Evolutionary conservation across 1,140 invertebrate genomes (phyloP), one percentile per base, ranked within the genome.

Genomic region (Diorhabda elongata): DNA sequence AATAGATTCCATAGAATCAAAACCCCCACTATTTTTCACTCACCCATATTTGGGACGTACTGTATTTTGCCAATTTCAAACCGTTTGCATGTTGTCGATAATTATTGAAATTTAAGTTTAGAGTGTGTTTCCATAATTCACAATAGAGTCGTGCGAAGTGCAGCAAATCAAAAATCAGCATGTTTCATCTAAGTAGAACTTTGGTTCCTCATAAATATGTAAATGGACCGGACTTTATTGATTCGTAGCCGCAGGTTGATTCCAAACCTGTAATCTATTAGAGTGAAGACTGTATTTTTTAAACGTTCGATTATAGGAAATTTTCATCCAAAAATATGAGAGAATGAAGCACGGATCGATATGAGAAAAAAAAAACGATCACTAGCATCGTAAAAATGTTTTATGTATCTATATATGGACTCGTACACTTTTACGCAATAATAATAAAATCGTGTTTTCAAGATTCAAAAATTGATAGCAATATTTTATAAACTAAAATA

Each of bases 141-240:
- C 62, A 3, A 52, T 47, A 42, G 42, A 41, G 26, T 64, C 44
- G 44, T 52, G 44, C 44, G 7, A 64, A 61, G 26, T 64, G 62
- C 62, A 64, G 7, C 62, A 64, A 45, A 64, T 64, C 44, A 64
- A 64, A 64, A 64, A 64, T 64, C 62, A 64, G 62, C 62, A 52
- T 64, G 44, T 64, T 64, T 64, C 3, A 43, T 52, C 47, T 45
- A 52, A 64, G 62, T 44, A 64, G 44, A 64, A 64, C 41, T 64
- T 47, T 44, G 62, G 62, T 64, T 64, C 11, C 57, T 69, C 64
- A 44, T 61, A 47, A 69, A 69, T 66, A 69, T 69, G 63, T 62
- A 69, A 64, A 69, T 69, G 41, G 44, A 56, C 42, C 56, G 64
- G 57, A 69, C 68, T 61, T 47, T 66, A 69, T 66, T 44, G 68